These are phyloP conservation scores for Nettapus auritus DNA, from an alignment of 2,113 vertebrate species.

Conservation along the genomic window DNA sequence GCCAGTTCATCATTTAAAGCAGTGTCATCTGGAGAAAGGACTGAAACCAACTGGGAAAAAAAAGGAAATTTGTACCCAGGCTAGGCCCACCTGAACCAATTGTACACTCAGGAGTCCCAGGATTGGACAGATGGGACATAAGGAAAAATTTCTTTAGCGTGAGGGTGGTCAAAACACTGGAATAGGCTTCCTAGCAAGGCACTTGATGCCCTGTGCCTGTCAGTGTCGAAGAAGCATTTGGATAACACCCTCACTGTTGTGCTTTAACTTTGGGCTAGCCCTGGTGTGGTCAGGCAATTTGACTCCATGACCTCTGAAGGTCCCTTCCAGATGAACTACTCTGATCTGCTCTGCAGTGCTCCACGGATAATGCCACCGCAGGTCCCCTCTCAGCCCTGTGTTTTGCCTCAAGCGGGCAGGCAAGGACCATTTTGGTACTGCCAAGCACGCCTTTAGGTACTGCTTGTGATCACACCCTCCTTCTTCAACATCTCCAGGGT, in stretches of 20 bases:
- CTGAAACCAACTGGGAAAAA: neutral
- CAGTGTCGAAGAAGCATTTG: neutral
- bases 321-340: too few species aligned
- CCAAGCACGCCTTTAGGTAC: neutral
- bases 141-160: neutral
- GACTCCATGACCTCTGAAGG: too few species aligned
- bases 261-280: too few species aligned
- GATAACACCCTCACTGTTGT: neutral
- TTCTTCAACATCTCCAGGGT: neutral
- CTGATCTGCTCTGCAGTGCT: neutral
- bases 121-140: neutral
- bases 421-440: neutral
- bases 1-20: neutral
- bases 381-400: neutral
- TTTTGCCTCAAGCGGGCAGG: neutral
- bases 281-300: too few species aligned
- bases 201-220: neutral
- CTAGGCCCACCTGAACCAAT: neutral
- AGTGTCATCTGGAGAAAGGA: neutral
- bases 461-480: neutral
- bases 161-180: neutral
- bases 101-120: neutral
- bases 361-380: neutral
- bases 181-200: neutral
- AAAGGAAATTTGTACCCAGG: neutral